Evolutionary conservation across 2,888 invertebrate genomes (phyloP).

Genomic region (Leptinotarsa tumamoca): DNA sequence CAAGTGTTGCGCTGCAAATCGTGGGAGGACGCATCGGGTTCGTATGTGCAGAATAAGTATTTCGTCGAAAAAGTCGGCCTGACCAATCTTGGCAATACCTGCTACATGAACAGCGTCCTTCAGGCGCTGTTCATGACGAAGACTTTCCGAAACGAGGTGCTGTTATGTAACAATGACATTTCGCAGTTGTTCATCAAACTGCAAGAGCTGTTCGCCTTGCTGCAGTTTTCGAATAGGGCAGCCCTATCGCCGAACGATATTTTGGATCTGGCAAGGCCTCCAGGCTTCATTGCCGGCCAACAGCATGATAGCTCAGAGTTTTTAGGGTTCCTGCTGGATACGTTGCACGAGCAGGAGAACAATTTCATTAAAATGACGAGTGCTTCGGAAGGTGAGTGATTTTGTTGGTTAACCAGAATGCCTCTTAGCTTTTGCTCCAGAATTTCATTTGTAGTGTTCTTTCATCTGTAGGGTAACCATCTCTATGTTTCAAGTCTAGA

Average conservation of each 20-base stretch:
- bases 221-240: constrained; percentile 76
- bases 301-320: constrained; percentile 93
- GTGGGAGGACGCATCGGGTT: constrained; percentile 61
- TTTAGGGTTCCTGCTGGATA: constrained; percentile 79
- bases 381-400: no score
- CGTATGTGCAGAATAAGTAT: constrained; percentile 50
- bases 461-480: no score
- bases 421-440: not conserved
- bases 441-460: no score
- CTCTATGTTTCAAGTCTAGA: no score
- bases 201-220: constrained; percentile 79
- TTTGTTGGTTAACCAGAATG: no score
- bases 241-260: constrained; percentile 81
- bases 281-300: constrained; percentile 80
- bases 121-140: constrained; percentile 87
- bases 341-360: constrained; percentile 80
- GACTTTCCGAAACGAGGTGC: constrained; percentile 79
- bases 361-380: constrained; percentile 25
- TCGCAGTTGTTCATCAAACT: constrained; percentile 74
- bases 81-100: constrained; percentile 87
- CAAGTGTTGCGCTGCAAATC: constrained; percentile 60
- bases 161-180: constrained; percentile 69
- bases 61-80: constrained; percentile 76
- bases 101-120: constrained; percentile 89
- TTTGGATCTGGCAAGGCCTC: constrained; percentile 78